Evolutionary conservation across 2,797 vertebrate genomes (phyloP).

Genomic region (Cyprinodon diabolis): DNA sequence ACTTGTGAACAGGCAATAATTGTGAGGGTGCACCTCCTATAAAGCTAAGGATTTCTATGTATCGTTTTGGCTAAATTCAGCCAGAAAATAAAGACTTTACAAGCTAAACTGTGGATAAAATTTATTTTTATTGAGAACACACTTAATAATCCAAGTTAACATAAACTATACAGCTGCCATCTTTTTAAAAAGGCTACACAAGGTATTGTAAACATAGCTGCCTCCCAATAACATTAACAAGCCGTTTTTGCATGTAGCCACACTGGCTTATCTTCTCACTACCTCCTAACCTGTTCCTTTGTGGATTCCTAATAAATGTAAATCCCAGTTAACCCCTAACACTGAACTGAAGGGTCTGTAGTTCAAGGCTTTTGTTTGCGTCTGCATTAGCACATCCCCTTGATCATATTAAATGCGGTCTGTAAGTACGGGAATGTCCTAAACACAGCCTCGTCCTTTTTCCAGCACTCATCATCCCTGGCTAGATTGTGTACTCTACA

Average conservation of each 20-base stretch:
- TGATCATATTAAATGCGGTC: constrained; percentile 78
- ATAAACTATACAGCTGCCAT: neutral
- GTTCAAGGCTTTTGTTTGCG: constrained; percentile 61
- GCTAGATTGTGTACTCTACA: constrained; percentile 43
- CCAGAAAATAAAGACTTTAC: neutral
- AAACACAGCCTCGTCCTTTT: constrained; percentile 69
- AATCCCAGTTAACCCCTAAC: constrained; percentile 72
- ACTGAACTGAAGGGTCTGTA: constrained; percentile 52
- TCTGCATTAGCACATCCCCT: constrained; percentile 39
- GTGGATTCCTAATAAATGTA: constrained; percentile 58
- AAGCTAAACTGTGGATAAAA: neutral
- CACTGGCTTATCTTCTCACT: constrained; percentile 35
- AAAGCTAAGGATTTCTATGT: neutral
- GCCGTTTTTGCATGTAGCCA: constrained; percentile 54
- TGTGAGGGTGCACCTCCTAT: neutral
- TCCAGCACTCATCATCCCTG: constrained; percentile 68
- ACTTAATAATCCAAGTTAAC: neutral
- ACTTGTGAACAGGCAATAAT: neutral
- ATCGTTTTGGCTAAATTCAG: neutral
- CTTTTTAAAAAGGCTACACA: neutral
- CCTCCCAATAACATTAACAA: constrained; percentile 44
- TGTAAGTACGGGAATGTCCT: constrained; percentile 79
- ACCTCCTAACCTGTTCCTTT: constrained; percentile 51
- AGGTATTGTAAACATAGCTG: constrained; percentile 42
- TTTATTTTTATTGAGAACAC: neutral